These are phyloP conservation scores for Microchrysa polita DNA, from an alignment of 2,888 invertebrate species.

Conservation along the genomic window DNA sequence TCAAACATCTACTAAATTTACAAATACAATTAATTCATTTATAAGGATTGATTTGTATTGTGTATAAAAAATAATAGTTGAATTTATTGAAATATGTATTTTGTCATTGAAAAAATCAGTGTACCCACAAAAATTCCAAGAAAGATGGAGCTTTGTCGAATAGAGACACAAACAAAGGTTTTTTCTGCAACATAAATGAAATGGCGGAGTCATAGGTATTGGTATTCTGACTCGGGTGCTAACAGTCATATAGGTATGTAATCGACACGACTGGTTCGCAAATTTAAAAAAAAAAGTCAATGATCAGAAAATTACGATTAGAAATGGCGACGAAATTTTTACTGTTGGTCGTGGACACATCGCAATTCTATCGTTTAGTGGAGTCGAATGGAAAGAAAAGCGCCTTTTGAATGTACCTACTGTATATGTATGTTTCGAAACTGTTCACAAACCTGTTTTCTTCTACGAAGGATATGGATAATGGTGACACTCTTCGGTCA, in stretches of 20 bases:
- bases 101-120: conserved; percentile 48
- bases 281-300: conserved; percentile 13
- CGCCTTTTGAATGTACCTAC: conserved; percentile 39
- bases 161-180: background rate
- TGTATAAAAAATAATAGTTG: no score
- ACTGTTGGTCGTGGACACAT: conserved; percentile 44
- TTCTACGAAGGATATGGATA: conserved; percentile 40
- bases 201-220: background rate
- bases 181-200: background rate
- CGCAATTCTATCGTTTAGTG: conserved; percentile 45
- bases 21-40: no score
- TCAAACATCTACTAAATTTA: no score
- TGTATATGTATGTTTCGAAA: conserved; percentile 48
- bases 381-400: conserved; percentile 40
- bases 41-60: no score
- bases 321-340: conserved; percentile 31
- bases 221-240: conserved; percentile 48
- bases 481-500: conserved; percentile 41
- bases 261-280: conserved; percentile 36
- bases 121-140: conserved; percentile 1
- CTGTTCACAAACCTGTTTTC: conserved; percentile 47
- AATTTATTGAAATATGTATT: no score
- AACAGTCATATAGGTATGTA: conserved; percentile 47
- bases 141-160: background rate
- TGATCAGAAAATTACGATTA: conserved; percentile 13